Base-by-base conservation (phyloP, 2,888 invertebrate species). In the Danaus chrysippus region DNA sequence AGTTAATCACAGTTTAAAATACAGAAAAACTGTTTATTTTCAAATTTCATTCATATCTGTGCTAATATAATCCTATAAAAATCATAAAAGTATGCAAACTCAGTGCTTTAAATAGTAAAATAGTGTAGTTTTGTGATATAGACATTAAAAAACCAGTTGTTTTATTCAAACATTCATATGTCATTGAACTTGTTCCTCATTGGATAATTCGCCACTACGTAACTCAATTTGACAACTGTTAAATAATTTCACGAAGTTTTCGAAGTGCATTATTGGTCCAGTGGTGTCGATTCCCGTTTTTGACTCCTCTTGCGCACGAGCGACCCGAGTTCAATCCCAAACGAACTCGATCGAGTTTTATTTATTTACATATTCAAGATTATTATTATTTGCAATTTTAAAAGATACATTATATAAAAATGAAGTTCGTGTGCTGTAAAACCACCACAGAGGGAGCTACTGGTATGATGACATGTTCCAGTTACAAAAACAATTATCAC, bases 111-210 rank as follows among this genome's bases (percentile, higher is more conserved):
- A 53, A 53, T 17, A 10, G 15, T 53, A 15, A n/a, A 53, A 15
- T 53, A 53, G 15, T 53, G 53, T 6, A 53, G 17, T 53, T 53
- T 53, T 53, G 53, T 53, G 53, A 15, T 53, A 53, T 53, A 53
- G 9, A 53, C 53, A 53, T 53, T 53, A 53, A 53, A 53, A 53
- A 17, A 53, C 53, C 53, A 9, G 53, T 53, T 53, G 17, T 53
- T 53, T 53, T 15, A 53, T 53, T 19, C 15, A 23, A 53, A 53
- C 53, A 53, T 53, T 53, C 23, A 53, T 13, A 15, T 53, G 53
- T 53, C 53, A 53, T 23, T 53, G 8, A 13, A 53, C 53, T 53
- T 53, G 53, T 17, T n/a, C 10, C 1, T 53, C 8, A 53, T 23
- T 53, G 23, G 53, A 13, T 53, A 53, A 53, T 5, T 17, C 53